Percentiles rank a stretch among this genome's conserved stretches.
Evolutionary conservation across 1,140 invertebrate genomes (phyloP).

Genomic region (Venturia canescens): DNA sequence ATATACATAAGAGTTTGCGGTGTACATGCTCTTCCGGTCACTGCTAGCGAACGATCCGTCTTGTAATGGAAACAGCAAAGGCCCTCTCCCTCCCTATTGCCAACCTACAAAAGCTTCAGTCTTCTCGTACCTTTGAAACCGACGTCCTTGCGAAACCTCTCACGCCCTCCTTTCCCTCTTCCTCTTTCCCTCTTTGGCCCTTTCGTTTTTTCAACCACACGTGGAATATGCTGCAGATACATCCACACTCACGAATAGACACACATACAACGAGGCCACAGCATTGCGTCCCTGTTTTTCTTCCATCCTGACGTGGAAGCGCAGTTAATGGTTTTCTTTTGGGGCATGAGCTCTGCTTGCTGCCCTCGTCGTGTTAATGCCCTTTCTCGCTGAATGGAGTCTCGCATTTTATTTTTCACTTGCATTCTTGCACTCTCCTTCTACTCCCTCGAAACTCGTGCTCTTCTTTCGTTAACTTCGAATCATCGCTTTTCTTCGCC

Average conservation of each 20-base stretch:
- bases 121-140: conserved; percentile 35
- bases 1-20: conserved; percentile 17
- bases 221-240: not conserved
- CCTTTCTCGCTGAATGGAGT: conserved; percentile 64
- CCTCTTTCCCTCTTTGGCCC: conserved; percentile 42
- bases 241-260: too few relatives aligned
- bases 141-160: conserved; percentile 19
- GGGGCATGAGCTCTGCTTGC: conserved; percentile 33
- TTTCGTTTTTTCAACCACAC: conserved; percentile 34
- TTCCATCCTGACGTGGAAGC: conserved; percentile 67
- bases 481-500: conserved; percentile 8
- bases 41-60: conserved; percentile 66
- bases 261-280: not conserved
- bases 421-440: conserved; percentile 53
- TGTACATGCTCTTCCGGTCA: conserved; percentile 19
- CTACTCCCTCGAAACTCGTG: conserved; percentile 18
- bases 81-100: not conserved
- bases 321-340: conserved; percentile 76
- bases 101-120: conserved; percentile 10
- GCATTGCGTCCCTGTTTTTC: conserved; percentile 67
- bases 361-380: conserved; percentile 63
- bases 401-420: conserved; percentile 42
- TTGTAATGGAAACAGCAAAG: conserved; percentile 69
- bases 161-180: conserved; percentile 50
- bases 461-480: conserved; percentile 32